Conservation (phyloP, 2,113 vertebrate genomes). For the Prolemur simus region DNA sequence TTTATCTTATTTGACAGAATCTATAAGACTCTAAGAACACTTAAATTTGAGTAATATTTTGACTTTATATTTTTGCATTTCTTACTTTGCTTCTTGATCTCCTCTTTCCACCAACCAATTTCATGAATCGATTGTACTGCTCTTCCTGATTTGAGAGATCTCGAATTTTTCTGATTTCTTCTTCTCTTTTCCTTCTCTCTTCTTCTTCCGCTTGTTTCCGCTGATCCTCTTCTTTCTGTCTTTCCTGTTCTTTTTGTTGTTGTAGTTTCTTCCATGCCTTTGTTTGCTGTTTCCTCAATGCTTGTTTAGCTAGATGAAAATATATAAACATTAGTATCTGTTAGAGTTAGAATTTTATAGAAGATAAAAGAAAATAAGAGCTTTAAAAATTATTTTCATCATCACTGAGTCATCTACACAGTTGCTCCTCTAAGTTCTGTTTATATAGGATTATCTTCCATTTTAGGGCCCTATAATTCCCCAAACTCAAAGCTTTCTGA, state of each 20-base stretch:
- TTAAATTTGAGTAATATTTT: neutral
- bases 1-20: neutral
- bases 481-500: conserved; percentile 7
- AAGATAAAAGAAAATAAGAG: neutral
- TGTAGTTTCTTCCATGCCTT: conserved; percentile 93
- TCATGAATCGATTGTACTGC: conserved; percentile 99
- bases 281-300: conserved; percentile 92
- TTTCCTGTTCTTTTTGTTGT: conserved; percentile 91
- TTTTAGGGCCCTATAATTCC: neutral
- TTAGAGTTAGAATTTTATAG: neutral
- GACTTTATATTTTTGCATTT: conserved; percentile 4
- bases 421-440: neutral
- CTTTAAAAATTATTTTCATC: neutral
- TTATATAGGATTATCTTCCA: neutral
- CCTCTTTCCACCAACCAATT: conserved; percentile 93
- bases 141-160: conserved; percentile 99
- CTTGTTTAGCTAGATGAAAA: conserved; percentile 87
- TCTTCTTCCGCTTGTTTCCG: conserved; percentile 90
- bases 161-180: conserved; percentile 96
- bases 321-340: neutral
- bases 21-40: neutral
- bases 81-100: conserved; percentile 90
- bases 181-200: conserved; percentile 94
- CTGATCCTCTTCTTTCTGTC: conserved; percentile 89
- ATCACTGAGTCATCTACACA: neutral